phyloP scores from a whole-genome alignment of 2,113 vertebrate species.

The Paramisgurnus dabryanus region DNA sequence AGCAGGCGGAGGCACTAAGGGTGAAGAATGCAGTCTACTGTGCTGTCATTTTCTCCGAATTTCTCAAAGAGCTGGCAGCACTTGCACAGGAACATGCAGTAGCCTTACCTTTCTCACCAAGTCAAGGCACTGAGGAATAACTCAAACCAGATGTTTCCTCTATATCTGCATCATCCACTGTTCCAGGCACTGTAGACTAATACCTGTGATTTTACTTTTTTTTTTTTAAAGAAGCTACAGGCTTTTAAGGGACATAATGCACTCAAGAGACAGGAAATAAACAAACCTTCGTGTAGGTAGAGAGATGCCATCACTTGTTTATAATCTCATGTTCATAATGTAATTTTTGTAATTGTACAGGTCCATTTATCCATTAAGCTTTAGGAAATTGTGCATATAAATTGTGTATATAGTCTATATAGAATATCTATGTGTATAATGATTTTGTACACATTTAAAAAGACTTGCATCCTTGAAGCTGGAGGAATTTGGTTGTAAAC shows the following conservation, averaged over 20 bases:
- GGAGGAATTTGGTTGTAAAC: slow-evolving; percentile 47
- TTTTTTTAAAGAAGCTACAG: slow-evolving; percentile 5
- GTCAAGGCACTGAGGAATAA: slow-evolving; percentile 80
- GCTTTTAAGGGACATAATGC: background rate
- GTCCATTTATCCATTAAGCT: slow-evolving; percentile 60
- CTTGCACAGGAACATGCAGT: slow-evolving; percentile 93
- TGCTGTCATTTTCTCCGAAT: slow-evolving; percentile 92
- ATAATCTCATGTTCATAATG: slow-evolving; percentile 47
- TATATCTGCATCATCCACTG: background rate
- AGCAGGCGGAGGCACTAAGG: slow-evolving; percentile 86
- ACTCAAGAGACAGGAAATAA: slow-evolving; percentile 14
- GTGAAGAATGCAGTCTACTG: slow-evolving; percentile 95
- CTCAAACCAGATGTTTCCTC: background rate
- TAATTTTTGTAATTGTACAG: slow-evolving; percentile 55
- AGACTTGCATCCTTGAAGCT: slow-evolving; percentile 61
- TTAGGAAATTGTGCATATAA: slow-evolving; percentile 66
- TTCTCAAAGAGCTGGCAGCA: slow-evolving; percentile 95
- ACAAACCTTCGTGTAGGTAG: background rate
- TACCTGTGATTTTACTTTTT: slow-evolving; percentile 5
- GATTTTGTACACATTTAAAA: slow-evolving; percentile 60
- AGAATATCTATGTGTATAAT: slow-evolving; percentile 70
- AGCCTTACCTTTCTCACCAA: slow-evolving; percentile 83
- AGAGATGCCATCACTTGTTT: slow-evolving; percentile 23
- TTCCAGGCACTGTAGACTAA: slow-evolving; percentile 24
- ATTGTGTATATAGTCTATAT: slow-evolving; percentile 64